A percentile compares a stretch with the other conserved stretches of the same genome.
Conservation (phyloP, 2,797 vertebrate species). For the Channa striata region DNA sequence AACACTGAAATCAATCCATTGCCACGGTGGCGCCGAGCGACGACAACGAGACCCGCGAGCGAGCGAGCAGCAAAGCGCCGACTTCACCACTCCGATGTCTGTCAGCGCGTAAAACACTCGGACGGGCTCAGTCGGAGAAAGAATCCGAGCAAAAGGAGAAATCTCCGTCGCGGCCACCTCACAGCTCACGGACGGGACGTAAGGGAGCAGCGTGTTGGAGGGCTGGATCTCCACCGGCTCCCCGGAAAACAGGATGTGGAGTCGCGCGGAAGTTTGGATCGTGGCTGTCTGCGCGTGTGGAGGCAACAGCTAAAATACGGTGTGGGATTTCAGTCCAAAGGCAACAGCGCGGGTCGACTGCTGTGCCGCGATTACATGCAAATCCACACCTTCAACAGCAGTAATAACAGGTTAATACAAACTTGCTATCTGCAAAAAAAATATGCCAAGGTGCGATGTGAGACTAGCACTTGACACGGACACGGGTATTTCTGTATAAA, state of each 20-base stretch:
- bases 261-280: conserved; percentile 66
- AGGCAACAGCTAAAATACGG: conserved; percentile 74
- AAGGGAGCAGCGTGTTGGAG: conserved; percentile 78
- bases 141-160: conserved; percentile 68
- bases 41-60: conserved; percentile 29
- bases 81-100: conserved; percentile 25
- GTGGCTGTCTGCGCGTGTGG: conserved; percentile 29
- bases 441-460: neutral
- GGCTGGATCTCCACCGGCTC: conserved; percentile 81
- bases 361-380: neutral
- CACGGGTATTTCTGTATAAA: too few relatives aligned
- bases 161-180: conserved; percentile 76
- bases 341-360: neutral
- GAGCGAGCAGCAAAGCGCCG: conserved; percentile 34
- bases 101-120: conserved; percentile 39
- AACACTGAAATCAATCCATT: conserved; percentile 85
- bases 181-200: conserved; percentile 76
- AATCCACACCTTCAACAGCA: neutral
- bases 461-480: neutral
- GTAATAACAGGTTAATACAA: neutral
- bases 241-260: conserved; percentile 84
- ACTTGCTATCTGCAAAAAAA: neutral
- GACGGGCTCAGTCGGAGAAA: conserved; percentile 45
- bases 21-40: conserved; percentile 65
- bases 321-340: conserved; percentile 29